These are phyloP conservation scores for Drosophila aff. DNA, from an alignment of 1,140 invertebrate genomes.

Conservation along the genomic window DNA sequence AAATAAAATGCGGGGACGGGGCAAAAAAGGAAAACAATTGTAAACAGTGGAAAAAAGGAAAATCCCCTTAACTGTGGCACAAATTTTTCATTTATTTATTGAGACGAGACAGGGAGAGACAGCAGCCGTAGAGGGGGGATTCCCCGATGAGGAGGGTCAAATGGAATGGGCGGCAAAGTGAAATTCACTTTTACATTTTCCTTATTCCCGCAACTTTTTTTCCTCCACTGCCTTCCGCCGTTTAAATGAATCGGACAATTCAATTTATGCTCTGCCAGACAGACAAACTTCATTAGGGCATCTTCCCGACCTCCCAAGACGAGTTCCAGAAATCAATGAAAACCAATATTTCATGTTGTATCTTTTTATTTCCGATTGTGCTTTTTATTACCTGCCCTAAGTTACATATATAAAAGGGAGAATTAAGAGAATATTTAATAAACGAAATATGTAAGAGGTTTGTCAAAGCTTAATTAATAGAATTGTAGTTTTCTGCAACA, in stretches of 20 bases:
- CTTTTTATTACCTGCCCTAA: background rate
- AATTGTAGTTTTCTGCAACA: background rate
- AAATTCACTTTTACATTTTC: conserved; percentile 66
- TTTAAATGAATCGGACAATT: conserved; percentile 82
- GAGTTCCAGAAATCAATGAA: conserved; percentile 28
- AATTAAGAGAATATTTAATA: background rate
- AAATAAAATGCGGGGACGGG: conserved; percentile 23
- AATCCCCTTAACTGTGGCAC: conserved; percentile 72
- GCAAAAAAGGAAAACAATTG: conserved; percentile 65
- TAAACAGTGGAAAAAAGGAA: conserved; percentile 73
- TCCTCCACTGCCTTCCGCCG: conserved; percentile 50
- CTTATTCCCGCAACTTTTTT: conserved; percentile 8
- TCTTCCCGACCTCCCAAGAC: background rate
- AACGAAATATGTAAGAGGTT: background rate
- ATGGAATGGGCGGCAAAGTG: conserved; percentile 37
- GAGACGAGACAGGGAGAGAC: conserved; percentile 60
- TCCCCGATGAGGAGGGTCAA: conserved; percentile 16
- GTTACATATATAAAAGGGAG: background rate
- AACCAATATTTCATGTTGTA: conserved; percentile 24
- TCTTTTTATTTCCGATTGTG: background rate
- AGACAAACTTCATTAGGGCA: conserved; percentile 74
- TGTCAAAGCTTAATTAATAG: background rate
- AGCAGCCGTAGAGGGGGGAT: conserved; percentile 5
- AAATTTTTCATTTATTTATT: conserved; percentile 84
- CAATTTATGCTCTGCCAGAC: conserved; percentile 69